Percentiles rank a stretch among this genome's conserved stretches.
Conservation (phyloP, 2,888 invertebrate species). For the Syrista parreyssii region DNA sequence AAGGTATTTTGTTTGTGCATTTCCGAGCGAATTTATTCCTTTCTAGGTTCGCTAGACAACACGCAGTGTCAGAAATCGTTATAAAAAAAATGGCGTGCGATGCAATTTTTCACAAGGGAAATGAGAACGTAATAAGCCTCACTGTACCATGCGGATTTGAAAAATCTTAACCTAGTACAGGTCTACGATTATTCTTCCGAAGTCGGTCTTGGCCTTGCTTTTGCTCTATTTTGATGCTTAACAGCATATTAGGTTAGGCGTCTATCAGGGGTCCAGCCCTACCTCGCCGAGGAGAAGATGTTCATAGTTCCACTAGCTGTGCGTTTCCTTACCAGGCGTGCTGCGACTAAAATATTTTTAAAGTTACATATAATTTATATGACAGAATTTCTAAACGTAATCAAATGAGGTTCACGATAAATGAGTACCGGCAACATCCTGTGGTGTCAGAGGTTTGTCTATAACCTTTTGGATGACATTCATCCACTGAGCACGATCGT, state of each 20-base stretch:
- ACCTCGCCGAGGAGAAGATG: conserved; percentile 80
- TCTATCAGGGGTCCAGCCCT: conserved; percentile 65
- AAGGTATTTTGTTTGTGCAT: not conserved
- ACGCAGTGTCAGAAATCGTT: not conserved
- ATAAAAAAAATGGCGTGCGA: not conserved
- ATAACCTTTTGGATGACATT: conserved; percentile 79
- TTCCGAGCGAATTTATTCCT: not conserved
- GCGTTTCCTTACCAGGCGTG: conserved; percentile 77
- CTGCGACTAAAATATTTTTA: conserved; percentile 72
- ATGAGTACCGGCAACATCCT: conserved; percentile 78
- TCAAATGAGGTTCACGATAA: not conserved
- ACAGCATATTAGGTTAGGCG: conserved; percentile 44
- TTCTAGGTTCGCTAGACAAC: not conserved
- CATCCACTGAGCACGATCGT: conserved; percentile 86
- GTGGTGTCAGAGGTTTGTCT: conserved; percentile 80
- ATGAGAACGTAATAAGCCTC: not conserved
- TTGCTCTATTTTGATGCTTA: conserved; percentile 22
- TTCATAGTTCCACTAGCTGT: conserved; percentile 79
- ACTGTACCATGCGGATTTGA: not conserved
- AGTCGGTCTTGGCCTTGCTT: conserved; percentile 14
- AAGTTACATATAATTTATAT: conserved; percentile 1
- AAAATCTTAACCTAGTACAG: not conserved
- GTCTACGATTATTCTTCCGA: conserved; percentile 9
- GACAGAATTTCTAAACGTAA: conserved; percentile 2
- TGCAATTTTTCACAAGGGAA: not conserved